These are phyloP conservation scores for Drosophila kambysellisi DNA, from an alignment of 2,888 invertebrate genomes.

Conservation along the genomic window DNA sequence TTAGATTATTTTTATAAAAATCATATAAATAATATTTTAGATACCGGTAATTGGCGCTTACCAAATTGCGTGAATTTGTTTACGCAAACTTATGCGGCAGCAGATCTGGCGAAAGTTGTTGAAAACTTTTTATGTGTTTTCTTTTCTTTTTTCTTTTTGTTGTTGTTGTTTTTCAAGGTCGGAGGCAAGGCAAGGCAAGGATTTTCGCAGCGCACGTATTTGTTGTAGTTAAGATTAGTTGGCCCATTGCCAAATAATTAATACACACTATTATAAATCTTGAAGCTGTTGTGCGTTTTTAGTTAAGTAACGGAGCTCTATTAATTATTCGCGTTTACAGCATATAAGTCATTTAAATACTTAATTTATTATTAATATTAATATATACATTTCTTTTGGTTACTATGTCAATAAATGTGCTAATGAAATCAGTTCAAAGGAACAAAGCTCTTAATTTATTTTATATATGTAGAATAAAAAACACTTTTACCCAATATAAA, in stretches of 20 bases:
- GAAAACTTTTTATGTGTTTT: constrained; percentile 20
- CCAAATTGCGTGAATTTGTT: constrained; percentile 58
- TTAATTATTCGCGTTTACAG: constrained; percentile 13
- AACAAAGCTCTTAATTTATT: not conserved
- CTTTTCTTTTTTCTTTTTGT: not conserved
- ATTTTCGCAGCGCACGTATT: constrained; percentile 45
- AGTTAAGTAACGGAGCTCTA: constrained; percentile 49
- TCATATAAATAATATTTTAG: constrained; percentile 59
- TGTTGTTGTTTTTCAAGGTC: constrained; percentile 47
- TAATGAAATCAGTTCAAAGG: not conserved
- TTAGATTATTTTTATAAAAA: constrained; percentile 30
- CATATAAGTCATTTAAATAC: constrained; percentile 8
- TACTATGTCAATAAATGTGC: not conserved
- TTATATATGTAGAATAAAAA: too few species aligned
- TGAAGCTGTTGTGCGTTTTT: constrained; percentile 38
- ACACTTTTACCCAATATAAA: too few species aligned
- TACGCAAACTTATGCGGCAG: constrained; percentile 62
- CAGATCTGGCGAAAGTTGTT: constrained; percentile 55
- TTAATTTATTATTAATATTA: not conserved
- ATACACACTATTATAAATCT: constrained; percentile 56
- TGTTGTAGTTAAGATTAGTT: constrained; percentile 53
- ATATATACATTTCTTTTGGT: not conserved
- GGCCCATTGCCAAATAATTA: constrained; percentile 55
- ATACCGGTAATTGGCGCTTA: constrained; percentile 51
- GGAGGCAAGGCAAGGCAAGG: constrained; percentile 48